Evolutionary conservation across 2,113 vertebrate genomes (phyloP), one percentile per base, ranked within the genome.

Genomic region (western clawed frog (Xenopus tropicalis)): DNA sequence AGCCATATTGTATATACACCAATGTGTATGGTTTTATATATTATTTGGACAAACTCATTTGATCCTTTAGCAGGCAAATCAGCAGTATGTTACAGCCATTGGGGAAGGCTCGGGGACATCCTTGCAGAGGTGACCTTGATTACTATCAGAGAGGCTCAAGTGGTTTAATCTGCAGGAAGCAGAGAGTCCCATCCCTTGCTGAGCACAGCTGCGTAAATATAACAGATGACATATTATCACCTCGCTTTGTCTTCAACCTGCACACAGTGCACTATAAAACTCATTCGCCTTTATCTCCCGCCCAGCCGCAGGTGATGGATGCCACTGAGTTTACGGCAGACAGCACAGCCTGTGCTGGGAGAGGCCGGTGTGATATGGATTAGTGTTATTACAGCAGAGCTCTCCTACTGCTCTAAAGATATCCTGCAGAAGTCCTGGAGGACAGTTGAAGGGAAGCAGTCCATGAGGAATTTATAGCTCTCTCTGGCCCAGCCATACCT

Each of bases 121-220:
- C 44, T 66, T 48, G 58, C 22, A 82, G 79, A 80, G 72, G 82
- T 87, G 87, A 89, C 87, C 85, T 88, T 71, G 73, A 81, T 52
- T 75, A 78, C 82, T 86, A 85, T 74, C 78, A 70, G 83, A 85
- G 89, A 80, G 83, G 86, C 57, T 23, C 69, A 82, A 80, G 80
- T 88, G 90, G 88, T 85, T 88, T 91, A 89, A 90, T 92, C 80
- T 69, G 46, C 69, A 51, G 65, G 80, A 89, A 90, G 85, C 89
- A 86, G 83, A 80, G 80, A 70, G 72, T 82, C 78, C 74, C 48
- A 29, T 74, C 83, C 77, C 71, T 51, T 69, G 78, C 75, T 52
- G 66, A 83, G 68, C 82, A 65, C 63, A 82, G 75, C 43, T 72
- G 46, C 77, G 83, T 83, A 87, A 86, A 87, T 88, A 87, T 79